These are phyloP conservation scores for Trachelus iudaicus DNA, from an alignment of 2,888 invertebrate species.

Conservation along the genomic window DNA sequence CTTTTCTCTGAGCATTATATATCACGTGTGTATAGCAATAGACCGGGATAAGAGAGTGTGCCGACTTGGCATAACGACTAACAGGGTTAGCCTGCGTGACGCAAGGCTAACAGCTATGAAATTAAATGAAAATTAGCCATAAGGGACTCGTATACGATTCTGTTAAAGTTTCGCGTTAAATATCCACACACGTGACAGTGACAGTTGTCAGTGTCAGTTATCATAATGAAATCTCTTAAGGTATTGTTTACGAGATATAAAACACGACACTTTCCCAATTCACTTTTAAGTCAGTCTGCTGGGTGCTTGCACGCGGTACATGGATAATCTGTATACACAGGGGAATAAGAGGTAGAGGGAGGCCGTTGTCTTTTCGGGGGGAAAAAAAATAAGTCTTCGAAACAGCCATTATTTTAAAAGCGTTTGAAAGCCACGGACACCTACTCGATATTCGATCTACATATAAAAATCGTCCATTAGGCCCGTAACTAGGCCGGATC, in stretches of 20 bases:
- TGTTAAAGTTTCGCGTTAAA: not conserved
- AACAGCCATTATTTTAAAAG: constrained; percentile 40
- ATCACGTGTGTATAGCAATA: no score
- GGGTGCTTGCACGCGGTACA: no score
- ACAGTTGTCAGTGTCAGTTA: no score
- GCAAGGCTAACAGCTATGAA: constrained; percentile 37
- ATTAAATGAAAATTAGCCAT: constrained; percentile 44
- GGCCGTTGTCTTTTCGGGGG: constrained; percentile 2
- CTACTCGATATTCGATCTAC: constrained; percentile 33
- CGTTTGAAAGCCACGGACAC: constrained; percentile 38
- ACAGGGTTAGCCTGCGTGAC: constrained; percentile 25
- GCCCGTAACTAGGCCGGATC: constrained; percentile 16
- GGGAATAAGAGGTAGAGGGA: not conserved
- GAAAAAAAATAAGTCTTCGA: constrained; percentile 15
- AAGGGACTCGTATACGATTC: constrained; percentile 2
- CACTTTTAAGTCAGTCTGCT: no score
- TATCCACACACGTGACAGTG: not conserved
- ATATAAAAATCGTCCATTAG: constrained; percentile 49
- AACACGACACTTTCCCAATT: no score
- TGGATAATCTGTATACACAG: no score
- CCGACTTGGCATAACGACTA: not conserved
- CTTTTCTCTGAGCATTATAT: no score
- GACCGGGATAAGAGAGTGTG: not conserved
- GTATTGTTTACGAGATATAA: no score
- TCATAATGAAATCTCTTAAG: no score